Evolutionary conservation across 2,113 vertebrate genomes (phyloP).

Genomic region (Callopanchax toddi): DNA sequence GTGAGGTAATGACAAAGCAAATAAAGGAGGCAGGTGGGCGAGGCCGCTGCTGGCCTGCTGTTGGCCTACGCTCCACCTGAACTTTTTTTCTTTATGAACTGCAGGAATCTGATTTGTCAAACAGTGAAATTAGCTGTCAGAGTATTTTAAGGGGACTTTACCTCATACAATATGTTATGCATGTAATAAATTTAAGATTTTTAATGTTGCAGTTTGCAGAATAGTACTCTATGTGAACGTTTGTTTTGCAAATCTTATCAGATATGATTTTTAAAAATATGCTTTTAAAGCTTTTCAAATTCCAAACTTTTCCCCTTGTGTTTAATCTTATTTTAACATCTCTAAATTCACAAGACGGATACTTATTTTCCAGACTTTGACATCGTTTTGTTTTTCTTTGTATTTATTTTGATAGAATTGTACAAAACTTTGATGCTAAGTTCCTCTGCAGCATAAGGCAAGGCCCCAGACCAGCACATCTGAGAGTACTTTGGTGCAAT

Average conservation of each 20-base stretch:
- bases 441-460: constrained; percentile 68
- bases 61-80: constrained; percentile 16
- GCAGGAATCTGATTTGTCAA: background rate
- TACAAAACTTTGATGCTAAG: constrained; percentile 78
- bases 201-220: too few species aligned
- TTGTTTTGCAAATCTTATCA: too few species aligned
- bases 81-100: constrained; percentile 5
- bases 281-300: background rate
- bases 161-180: too few species aligned
- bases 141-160: too few species aligned
- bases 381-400: constrained; percentile 23
- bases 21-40: constrained; percentile 60
- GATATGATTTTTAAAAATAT: too few species aligned
- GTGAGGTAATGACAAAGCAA: constrained; percentile 46
- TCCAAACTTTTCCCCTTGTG: too few species aligned
- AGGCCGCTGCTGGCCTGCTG: constrained; percentile 25
- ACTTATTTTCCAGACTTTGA: background rate
- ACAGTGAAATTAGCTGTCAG: background rate
- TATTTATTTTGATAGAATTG: constrained; percentile 61
- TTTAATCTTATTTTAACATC: too few species aligned
- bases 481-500: constrained; percentile 86
- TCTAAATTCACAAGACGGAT: background rate
- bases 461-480: constrained; percentile 74
- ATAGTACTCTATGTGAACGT: too few species aligned
- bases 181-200: too few species aligned